These are phyloP conservation scores for Coelopa frigida DNA, from an alignment of 1,140 invertebrate species.

Conservation along the genomic window DNA sequence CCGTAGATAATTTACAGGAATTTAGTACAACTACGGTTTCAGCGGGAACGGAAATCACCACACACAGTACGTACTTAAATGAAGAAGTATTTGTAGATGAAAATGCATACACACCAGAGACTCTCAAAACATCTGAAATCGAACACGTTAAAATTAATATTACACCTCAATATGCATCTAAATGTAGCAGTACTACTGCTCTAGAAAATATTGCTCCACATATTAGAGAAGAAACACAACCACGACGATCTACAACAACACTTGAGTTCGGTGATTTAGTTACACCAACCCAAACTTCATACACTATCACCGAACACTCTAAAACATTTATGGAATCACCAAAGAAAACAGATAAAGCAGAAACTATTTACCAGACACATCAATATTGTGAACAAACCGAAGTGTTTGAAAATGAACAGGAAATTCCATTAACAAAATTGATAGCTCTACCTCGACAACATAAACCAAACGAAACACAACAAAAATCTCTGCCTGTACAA, in stretches of 20 bases:
- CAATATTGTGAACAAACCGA: neutral
- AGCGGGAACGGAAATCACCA: too few species aligned
- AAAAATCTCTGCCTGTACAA: neutral
- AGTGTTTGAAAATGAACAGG: slow-evolving; percentile 1
- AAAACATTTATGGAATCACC: too few species aligned
- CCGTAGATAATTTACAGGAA: neutral
- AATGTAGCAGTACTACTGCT: neutral
- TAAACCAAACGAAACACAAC: neutral
- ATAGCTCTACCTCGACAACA: neutral
- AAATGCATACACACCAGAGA: slow-evolving; percentile 6
- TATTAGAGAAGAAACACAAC: neutral
- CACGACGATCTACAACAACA: neutral
- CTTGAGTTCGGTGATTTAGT: too few species aligned
- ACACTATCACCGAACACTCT: too few species aligned
- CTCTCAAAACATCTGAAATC: neutral
- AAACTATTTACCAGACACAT: slow-evolving; percentile 3
- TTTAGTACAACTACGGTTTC: too few species aligned
- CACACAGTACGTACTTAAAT: slow-evolving; percentile 22
- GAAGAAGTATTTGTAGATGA: slow-evolving; percentile 22
- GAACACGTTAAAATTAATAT: slow-evolving; percentile 1
- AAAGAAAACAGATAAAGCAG: neutral
- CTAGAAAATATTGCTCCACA: slow-evolving; percentile 4
- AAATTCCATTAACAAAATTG: neutral
- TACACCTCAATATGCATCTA: slow-evolving; percentile 1
- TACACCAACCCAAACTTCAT: too few species aligned